Conservation (phyloP, 2,888 invertebrate species). For the Epinotia ramella region DNA sequence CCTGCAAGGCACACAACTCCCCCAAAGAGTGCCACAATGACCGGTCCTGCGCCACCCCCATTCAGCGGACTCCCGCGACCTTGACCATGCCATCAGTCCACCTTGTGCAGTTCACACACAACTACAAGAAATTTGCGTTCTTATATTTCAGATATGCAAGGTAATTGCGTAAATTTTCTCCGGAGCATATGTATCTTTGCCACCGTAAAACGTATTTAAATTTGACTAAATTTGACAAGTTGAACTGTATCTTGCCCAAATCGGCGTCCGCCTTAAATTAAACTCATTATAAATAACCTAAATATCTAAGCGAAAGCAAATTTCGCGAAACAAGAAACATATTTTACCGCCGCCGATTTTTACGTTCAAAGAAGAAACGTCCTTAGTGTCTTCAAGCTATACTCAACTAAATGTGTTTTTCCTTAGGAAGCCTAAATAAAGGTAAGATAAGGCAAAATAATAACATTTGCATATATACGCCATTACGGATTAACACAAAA, state of each 20-base stretch:
- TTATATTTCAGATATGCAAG: no score
- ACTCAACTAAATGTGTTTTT: background rate
- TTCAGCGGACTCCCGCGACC: no score
- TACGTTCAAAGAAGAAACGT: background rate
- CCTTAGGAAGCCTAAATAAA: background rate
- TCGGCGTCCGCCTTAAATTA: conserved; percentile 5
- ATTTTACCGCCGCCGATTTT: conserved; percentile 1
- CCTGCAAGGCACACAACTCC: no score
- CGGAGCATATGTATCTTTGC: no score
- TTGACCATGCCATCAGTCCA: no score
- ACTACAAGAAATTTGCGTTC: no score
- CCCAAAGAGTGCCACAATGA: no score
- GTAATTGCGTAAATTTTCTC: no score
- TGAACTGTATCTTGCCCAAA: background rate
- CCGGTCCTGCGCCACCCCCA: no score
- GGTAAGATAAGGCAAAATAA: conserved; percentile 27
- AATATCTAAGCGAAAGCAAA: conserved; percentile 25
- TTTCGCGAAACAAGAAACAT: conserved; percentile 19
- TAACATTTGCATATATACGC: conserved; percentile 35
- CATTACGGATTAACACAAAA: conserved; percentile 40
- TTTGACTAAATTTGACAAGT: no score
- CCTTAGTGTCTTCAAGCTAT: background rate
- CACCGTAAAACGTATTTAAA: background rate
- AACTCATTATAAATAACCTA: conserved; percentile 20
- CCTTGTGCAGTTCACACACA: no score